Conservation (phyloP, 2,113 vertebrate species). For the Toxotes chatareus region DNA sequence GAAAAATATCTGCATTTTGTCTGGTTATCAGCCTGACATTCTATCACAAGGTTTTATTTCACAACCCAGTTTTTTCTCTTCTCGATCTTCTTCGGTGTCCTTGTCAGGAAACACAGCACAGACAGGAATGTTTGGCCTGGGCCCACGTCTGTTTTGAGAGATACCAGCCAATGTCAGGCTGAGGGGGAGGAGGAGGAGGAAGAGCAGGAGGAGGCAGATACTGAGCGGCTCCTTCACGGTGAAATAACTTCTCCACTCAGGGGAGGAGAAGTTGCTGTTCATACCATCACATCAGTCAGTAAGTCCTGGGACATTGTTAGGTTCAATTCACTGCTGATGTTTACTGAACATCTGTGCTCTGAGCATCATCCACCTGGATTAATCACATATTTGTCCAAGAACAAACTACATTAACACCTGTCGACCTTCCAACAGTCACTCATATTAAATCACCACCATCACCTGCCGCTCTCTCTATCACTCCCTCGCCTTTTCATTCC, state of each 20-base stretch:
- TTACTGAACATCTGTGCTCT: too few relatives aligned
- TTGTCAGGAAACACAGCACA: slow-evolving; percentile 50
- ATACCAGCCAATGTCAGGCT: slow-evolving; percentile 54
- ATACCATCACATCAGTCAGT: too few relatives aligned
- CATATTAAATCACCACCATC: not conserved
- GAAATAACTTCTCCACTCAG: slow-evolving; percentile 32
- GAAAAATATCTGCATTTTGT: not conserved
- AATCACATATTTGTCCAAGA: too few relatives aligned
- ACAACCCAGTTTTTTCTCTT: not conserved
- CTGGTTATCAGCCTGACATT: not conserved
- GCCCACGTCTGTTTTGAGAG: slow-evolving; percentile 41
- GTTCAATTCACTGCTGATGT: too few relatives aligned
- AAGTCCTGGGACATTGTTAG: too few relatives aligned
- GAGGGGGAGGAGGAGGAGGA: not conserved
- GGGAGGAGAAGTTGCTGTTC: slow-evolving; percentile 26
- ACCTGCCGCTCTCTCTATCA: not conserved
- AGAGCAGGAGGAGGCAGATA: slow-evolving; percentile 22
- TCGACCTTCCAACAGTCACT: not conserved
- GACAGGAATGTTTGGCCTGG: slow-evolving; percentile 54
- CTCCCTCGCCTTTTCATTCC: not conserved
- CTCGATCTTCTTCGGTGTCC: slow-evolving; percentile 24
- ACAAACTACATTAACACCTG: too few relatives aligned
- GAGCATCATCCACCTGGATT: too few relatives aligned
- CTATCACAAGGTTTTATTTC: not conserved
- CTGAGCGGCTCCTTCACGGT: not conserved